These are phyloP conservation scores for Lasioglossum vierecki DNA, from an alignment of 2,888 invertebrate genomes.

Conservation along the genomic window DNA sequence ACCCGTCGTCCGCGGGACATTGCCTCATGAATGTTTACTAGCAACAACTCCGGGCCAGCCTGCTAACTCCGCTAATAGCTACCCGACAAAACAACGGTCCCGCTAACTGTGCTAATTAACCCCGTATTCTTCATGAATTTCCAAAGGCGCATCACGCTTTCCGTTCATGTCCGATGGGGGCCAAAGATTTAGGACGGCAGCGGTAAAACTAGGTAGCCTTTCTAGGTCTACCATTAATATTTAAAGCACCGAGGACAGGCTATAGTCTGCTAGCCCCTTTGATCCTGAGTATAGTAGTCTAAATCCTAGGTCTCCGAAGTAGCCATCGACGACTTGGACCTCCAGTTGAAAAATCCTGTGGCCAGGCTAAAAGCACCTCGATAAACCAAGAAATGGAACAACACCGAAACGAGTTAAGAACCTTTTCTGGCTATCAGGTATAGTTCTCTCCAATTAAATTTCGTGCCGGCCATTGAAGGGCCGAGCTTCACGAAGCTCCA, in stretches of 20 bases:
- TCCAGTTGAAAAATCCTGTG: neutral
- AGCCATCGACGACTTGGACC: no score
- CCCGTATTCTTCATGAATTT: constrained; percentile 1
- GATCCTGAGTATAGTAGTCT: neutral
- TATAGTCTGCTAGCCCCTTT: neutral
- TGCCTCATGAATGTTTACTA: constrained; percentile 8
- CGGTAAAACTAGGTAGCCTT: neutral
- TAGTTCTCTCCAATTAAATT: neutral
- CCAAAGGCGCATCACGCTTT: neutral
- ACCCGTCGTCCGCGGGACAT: neutral
- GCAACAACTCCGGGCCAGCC: neutral
- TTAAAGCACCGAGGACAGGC: neutral
- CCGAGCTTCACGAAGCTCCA: neutral
- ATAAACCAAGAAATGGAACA: neutral
- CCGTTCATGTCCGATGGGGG: neutral
- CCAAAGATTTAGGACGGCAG: neutral
- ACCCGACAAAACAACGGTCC: neutral
- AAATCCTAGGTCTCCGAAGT: no score
- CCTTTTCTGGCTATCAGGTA: neutral
- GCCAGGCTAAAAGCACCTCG: neutral
- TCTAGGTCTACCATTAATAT: neutral
- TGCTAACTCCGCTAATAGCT: constrained; percentile 12
- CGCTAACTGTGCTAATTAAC: neutral
- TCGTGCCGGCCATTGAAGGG: neutral
- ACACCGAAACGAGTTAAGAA: neutral